phyloP scores from a whole-genome alignment of 2,797 vertebrate species.

The Pipistrellus pipistrellus region DNA sequence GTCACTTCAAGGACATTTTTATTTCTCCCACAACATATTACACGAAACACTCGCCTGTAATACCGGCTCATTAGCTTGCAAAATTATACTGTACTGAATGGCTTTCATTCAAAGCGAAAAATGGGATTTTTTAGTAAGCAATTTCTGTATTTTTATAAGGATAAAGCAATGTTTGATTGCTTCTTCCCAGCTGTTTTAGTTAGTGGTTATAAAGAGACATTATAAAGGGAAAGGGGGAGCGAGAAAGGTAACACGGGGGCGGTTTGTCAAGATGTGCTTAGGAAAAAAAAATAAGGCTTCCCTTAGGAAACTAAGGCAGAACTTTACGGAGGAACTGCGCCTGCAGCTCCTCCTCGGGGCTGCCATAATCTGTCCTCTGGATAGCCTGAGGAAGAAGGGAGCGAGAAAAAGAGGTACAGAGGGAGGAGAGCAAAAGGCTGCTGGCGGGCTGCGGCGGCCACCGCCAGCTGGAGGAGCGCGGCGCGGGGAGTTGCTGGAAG shows the following conservation, averaged over 20 bases:
- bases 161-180: conserved; percentile 78
- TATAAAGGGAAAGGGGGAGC: neutral
- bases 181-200: conserved; percentile 80
- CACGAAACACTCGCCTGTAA: conserved; percentile 83
- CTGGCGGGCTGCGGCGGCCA: conserved; percentile 29
- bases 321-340: conserved; percentile 76
- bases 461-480: conserved; percentile 30
- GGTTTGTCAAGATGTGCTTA: conserved; percentile 53
- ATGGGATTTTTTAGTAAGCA: conserved; percentile 82
- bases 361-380: conserved; percentile 74
- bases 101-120: conserved; percentile 83
- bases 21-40: conserved; percentile 68
- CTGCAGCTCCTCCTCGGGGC: conserved; percentile 48
- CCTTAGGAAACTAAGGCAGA: conserved; percentile 67
- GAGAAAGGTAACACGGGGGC: neutral
- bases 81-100: conserved; percentile 82
- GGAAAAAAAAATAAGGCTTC: conserved; percentile 32
- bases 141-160: conserved; percentile 81
- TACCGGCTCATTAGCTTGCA: conserved; percentile 84
- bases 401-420: conserved; percentile 2
- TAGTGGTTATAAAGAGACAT: conserved; percentile 75
- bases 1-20: conserved; percentile 87
- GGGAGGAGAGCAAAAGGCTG: neutral
- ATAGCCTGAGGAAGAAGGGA: conserved; percentile 56
- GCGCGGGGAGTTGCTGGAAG: conserved; percentile 63